phyloP scores from a whole-genome alignment of 2,888 invertebrate species.

The Napeogenes sylphis region DNA sequence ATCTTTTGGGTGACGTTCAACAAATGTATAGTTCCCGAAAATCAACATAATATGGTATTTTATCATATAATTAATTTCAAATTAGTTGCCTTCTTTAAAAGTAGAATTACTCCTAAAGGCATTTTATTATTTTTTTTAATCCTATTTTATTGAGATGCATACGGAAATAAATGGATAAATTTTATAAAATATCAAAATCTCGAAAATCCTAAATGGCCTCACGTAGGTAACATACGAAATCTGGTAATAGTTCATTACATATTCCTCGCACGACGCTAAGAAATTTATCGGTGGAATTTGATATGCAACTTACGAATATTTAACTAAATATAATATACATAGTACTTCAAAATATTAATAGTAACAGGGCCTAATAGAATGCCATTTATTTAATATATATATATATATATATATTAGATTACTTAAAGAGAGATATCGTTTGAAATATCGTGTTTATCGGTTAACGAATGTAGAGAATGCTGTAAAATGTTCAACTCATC shows the following conservation, averaged over 20 bases:
- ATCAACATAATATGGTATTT: too few species aligned
- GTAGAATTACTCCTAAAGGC: too few species aligned
- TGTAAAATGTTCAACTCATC: background rate
- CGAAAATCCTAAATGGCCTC: slow-evolving; percentile 26
- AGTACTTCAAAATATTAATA: too few species aligned
- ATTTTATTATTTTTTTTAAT: too few species aligned
- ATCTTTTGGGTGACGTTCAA: too few species aligned
- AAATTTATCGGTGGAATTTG: slow-evolving; percentile 25
- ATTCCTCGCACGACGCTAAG: slow-evolving; percentile 30
- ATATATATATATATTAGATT: too few species aligned
- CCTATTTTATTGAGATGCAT: background rate
- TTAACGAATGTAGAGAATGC: background rate
- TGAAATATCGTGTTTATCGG: background rate
- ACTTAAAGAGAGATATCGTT: too few species aligned
- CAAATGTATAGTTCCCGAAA: too few species aligned
- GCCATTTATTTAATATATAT: too few species aligned
- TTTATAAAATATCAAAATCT: slow-evolving; percentile 3
- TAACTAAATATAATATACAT: background rate
- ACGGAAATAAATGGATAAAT: background rate
- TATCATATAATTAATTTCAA: too few species aligned
- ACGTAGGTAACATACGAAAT: slow-evolving; percentile 29
- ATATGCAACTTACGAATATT: slow-evolving; percentile 9
- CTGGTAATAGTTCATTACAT: slow-evolving; percentile 32
- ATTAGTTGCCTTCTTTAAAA: too few species aligned
- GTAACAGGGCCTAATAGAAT: too few species aligned